Base-by-base conservation (phyloP, 2,797 vertebrate species). In the Muscicapa striata region DNA sequence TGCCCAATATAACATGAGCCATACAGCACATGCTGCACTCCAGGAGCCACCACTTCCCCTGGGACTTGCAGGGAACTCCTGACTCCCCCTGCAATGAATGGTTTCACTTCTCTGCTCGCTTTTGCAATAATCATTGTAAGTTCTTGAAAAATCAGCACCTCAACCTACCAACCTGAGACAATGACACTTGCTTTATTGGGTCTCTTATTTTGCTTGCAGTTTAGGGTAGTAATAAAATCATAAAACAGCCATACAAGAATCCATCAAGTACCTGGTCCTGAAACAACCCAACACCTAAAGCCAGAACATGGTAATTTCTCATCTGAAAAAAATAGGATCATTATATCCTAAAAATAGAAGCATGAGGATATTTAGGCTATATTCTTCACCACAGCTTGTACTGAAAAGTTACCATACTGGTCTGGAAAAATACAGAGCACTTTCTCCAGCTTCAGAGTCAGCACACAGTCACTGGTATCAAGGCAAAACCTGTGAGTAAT, bases 11-110 rank as follows among this genome's bases (percentile, higher is more conserved):
- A 74, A 77, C 11, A 5, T 1, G 1, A 46, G 20, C 19, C 1
- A 6, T 2, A 79, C 29, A 74, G 46, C 45, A n/a, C 18, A 73
- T 0, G 0, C 19, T 63, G 68, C 43, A 14, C 14, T 52, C 43
- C 64, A 52, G 27, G 9, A 86, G 38, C 34, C 21, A 59, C 13
- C 0, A 0, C 29, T 51, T 76, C 11, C 18, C 26, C 34, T 15
- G 10, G 29, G 19, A 30, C 41, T 54, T 27, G 12, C 19, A 46
- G 27, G 22, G 32, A 73, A 55, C 48, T 84, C 59, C 36, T 46
- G 36, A 55, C 24, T 70, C 54, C 27, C 22, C 17, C 21, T 13
- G n/a, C 5, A 15, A 43, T 3, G 5, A 34, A 49, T 4, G 11
- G 11, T 11, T 51, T 54, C 38, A 16, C 20, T 21, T 61, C 38